Base-by-base conservation (phyloP, 2,888 invertebrate species). In the Hylaea fasciaria region DNA sequence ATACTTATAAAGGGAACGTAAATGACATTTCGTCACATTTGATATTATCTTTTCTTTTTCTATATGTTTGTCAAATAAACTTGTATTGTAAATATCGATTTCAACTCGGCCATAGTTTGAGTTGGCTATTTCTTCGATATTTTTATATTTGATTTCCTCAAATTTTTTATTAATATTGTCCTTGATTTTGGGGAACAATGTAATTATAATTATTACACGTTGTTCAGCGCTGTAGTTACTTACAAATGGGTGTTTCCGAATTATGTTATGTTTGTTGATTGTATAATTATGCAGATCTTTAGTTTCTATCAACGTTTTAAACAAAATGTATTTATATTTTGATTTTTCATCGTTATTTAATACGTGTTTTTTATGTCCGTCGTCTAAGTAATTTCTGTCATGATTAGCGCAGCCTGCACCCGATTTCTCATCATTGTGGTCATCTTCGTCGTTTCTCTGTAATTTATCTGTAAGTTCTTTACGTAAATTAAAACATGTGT, bases 41-140 rank as follows among this genome's bases (percentile, higher is more conserved):
- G 41, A 40, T 9, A 14, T 7, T 7, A 44, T 29, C 12, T 45
- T 50, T 11, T 51, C 16, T 5, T 13, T 61, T 22, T 58, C 48
- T 29, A 57, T 14, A 57, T 64, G 53, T 52, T 52, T 16, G 61
- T 75, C 72, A 65, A 74, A 77, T 46, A 46, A 46, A 37, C 69
- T 79, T 2, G 77, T 71, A 64, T 85, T 82, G 40, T 88, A 82
- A 14, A 91, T 78, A 69, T 89, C 84, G 60, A 91, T 85, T 47
- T 87, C 81, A 44, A 90, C 73, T 0, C 73, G 65, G 2, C 76
- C 71, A 32, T 75, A 74, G 35, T 77, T 75, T 3, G 68, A 68
- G 41, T 70, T 39, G 0, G 89, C 61, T 7, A 72, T 72, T 13
- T 73, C 62, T 40, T 81, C 73, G 10, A 88, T 32, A 60, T 82